Conservation (phyloP, 2,888 invertebrate genomes). For the Drosophila fulvimacula region DNA sequence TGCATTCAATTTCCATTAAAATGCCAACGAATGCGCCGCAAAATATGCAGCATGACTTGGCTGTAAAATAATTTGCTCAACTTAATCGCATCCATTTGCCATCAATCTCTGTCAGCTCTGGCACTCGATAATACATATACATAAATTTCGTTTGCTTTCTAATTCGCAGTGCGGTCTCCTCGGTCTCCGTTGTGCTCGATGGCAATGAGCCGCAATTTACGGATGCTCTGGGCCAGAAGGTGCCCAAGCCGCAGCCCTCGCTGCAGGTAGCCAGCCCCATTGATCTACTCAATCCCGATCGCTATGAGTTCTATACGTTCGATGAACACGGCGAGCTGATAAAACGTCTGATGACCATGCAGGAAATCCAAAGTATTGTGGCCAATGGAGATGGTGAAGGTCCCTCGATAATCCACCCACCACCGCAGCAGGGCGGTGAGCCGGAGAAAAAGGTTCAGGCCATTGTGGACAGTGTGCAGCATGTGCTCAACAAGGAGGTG, state of each 20-base stretch:
- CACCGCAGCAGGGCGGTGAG: conserved; percentile 85
- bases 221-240: conserved; percentile 89
- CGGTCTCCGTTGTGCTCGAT: conserved; percentile 88
- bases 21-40: conserved; percentile 58
- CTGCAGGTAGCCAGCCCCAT: conserved; percentile 92
- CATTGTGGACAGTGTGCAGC: conserved; percentile 93
- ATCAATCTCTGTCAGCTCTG: conserved; percentile 55
- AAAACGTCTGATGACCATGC: conserved; percentile 92
- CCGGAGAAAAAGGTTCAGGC: conserved; percentile 90
- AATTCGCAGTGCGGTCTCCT: conserved; percentile 87
- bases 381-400: conserved; percentile 92
- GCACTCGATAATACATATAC: conserved; percentile 44
- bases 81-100: conserved; percentile 48
- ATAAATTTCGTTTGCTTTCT: conserved; percentile 53
- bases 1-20: conserved; percentile 74
- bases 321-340: conserved; percentile 93
- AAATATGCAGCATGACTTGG: conserved; percentile 63
- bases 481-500: conserved; percentile 91
- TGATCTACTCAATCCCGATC: conserved; percentile 91
- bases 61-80: conserved; percentile 13
- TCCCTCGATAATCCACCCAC: conserved; percentile 83
- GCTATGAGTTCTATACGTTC: conserved; percentile 94
- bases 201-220: conserved; percentile 87
- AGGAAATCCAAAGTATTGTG: conserved; percentile 93
- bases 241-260: conserved; percentile 88